Evolutionary conservation across 2,888 invertebrate species (phyloP).

Genomic region (Limnephilus rhombicus): DNA sequence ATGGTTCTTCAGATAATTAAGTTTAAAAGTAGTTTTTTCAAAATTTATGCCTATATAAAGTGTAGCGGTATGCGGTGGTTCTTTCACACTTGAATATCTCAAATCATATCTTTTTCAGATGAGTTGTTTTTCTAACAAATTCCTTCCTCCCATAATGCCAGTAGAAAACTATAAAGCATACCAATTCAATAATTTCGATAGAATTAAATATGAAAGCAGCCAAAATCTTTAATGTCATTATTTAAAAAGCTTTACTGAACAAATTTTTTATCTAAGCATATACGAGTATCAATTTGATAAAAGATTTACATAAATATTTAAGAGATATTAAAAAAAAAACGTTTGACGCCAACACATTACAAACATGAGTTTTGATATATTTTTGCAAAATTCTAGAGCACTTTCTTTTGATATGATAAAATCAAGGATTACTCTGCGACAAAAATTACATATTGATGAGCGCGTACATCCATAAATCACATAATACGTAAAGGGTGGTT

Average conservation of each 20-base stretch:
- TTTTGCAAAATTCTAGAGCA: neutral
- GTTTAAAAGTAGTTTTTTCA: too few species aligned
- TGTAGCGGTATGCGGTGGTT: too few species aligned
- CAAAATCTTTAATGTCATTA: neutral
- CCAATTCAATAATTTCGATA: too few species aligned
- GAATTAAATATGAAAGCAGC: neutral
- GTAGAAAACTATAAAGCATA: too few species aligned
- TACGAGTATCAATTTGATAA: neutral
- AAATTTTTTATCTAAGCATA: neutral
- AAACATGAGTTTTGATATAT: neutral
- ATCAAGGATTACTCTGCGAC: neutral
- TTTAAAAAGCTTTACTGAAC: neutral
- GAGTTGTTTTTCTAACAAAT: too few species aligned
- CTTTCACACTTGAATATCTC: too few species aligned
- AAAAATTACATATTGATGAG: neutral
- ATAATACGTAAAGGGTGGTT: neutral
- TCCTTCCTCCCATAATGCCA: too few species aligned
- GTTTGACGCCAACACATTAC: neutral
- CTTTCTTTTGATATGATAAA: neutral
- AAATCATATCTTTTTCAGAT: too few species aligned
- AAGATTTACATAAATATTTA: neutral
- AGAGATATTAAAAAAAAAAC: neutral
- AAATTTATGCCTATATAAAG: too few species aligned
- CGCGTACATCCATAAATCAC: neutral
- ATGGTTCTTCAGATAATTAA: too few species aligned